A percentile compares a stretch with the other conserved stretches of the same genome.
Evolutionary conservation across 2,797 vertebrate genomes (phyloP).

Genomic region (Scyliorhinus canicula): DNA sequence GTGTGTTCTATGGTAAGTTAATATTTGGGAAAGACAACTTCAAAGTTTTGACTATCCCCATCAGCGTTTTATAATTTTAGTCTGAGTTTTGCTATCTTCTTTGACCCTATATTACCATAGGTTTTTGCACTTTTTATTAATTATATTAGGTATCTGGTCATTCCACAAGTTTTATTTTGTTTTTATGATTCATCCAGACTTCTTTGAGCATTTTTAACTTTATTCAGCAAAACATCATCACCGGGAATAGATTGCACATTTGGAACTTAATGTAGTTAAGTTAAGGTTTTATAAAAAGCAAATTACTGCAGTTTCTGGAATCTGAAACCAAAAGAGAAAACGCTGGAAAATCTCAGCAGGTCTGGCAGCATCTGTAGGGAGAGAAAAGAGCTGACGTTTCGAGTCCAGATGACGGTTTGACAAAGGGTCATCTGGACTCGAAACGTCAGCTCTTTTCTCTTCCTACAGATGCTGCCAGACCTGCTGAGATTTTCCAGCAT

Average conservation of each 20-base stretch:
- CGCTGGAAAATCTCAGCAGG: too few species aligned
- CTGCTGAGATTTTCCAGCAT: too few species aligned
- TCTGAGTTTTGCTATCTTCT: not conserved
- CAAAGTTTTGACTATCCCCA: not conserved
- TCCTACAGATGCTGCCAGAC: too few species aligned
- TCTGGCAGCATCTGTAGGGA: too few species aligned
- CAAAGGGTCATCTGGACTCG: too few species aligned
- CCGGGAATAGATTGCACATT: not conserved
- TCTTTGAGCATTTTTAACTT: not conserved
- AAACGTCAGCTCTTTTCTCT: too few species aligned
- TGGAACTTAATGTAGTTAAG: not conserved
- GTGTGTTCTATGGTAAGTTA: not conserved
- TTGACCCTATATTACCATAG: not conserved
- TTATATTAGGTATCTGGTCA: not conserved
- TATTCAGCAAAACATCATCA: not conserved
- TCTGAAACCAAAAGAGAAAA: too few species aligned
- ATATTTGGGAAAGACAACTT: not conserved
- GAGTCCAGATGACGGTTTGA: too few species aligned
- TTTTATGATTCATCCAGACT: not conserved
- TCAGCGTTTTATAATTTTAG: not conserved
- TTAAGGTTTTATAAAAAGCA: not conserved
- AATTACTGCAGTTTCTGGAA: too few species aligned
- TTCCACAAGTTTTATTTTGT: not conserved
- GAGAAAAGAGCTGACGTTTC: too few species aligned
- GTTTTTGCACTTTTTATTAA: not conserved